A percentile compares a stretch with the other conserved stretches of the same genome.
Evolutionary conservation across 2,888 invertebrate species (phyloP).

Genomic region (Chalcis sispes): DNA sequence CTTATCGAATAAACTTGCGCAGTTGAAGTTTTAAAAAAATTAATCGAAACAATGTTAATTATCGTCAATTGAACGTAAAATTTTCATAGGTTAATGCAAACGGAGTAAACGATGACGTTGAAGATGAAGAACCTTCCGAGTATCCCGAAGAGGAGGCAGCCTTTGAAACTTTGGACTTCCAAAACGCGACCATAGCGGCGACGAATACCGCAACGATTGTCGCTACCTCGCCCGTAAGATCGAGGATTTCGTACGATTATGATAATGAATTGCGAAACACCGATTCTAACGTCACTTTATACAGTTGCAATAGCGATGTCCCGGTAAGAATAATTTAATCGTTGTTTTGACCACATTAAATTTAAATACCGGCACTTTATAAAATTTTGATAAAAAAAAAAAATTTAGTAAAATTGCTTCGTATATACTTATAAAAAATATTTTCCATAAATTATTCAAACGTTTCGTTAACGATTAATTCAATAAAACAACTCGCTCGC

Average conservation of each 20-base stretch:
- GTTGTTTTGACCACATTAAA: too few species aligned
- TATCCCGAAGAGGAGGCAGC: slow-evolving; percentile 26
- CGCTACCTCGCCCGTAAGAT: neutral
- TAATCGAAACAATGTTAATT: neutral
- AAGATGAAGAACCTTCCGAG: slow-evolving; percentile 14
- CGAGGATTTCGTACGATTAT: neutral
- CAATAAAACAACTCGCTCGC: too few species aligned
- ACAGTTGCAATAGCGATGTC: slow-evolving; percentile 20
- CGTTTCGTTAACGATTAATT: too few species aligned
- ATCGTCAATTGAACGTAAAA: too few species aligned
- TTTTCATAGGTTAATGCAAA: slow-evolving; percentile 19
- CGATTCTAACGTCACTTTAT: slow-evolving; percentile 36
- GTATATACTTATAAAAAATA: too few species aligned
- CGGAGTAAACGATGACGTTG: neutral
- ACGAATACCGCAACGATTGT: neutral
- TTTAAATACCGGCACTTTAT: neutral
- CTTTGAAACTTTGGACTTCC: slow-evolving; percentile 37
- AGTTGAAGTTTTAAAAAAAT: too few species aligned
- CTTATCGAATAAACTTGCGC: too few species aligned
- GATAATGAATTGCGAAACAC: slow-evolving; percentile 27
- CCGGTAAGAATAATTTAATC: slow-evolving; percentile 17
- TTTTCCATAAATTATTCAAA: too few species aligned
- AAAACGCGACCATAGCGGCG: slow-evolving; percentile 9
- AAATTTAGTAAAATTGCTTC: too few species aligned
- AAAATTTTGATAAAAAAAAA: neutral